Evolutionary conservation across 2,888 invertebrate species (phyloP), one percentile per base, ranked within the genome.

Genomic region (Caenorhabditis sp.): DNA sequence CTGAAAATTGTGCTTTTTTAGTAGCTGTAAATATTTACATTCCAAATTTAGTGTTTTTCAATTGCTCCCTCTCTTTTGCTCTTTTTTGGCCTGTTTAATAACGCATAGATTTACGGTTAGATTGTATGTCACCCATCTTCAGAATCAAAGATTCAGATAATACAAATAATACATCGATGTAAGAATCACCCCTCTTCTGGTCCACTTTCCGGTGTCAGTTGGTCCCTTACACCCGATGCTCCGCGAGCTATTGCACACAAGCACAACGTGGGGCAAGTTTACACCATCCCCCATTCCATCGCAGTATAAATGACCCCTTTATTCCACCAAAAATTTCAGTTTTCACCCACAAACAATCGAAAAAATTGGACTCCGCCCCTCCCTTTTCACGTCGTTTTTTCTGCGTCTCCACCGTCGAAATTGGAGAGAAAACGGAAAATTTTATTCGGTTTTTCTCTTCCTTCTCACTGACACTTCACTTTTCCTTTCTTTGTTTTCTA

Each of bases 211-310:
- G n/a, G n/a, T 63, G 63, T 55, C 55, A 55, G 52, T 65, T 65
- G 65, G 9, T 55, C 46, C 45, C 30, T 62, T 62, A 62, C 62
- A 62, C 61, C 48, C 48, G 15, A 22, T 50, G 62, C 62, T 62
- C 65, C 9, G 37, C 35, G 55, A 55, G 65, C 41, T 37, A 37
- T 45, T 53, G 45, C n/a, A n/a, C n/a, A n/a, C n/a, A n/a, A n/a
- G 65, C 66, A 68, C 66, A 68, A 68, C 20, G 50, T 68, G 50
- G 58, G 50, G 66, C 48, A 68, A 68, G 56, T 66, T 66, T 66
- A 66, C 66, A 66, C 48, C 66, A 66, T 55, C 37, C 43, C 24
- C 22, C 35, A 13, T 35, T 35, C 13, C 17, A 6, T 32, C 26
- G 22, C 53, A 61, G 32, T 68, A 68, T 68, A 68, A 68, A 68